These are phyloP conservation scores for Pandemis heparana DNA, from an alignment of 2,888 invertebrate genomes.

Conservation along the genomic window DNA sequence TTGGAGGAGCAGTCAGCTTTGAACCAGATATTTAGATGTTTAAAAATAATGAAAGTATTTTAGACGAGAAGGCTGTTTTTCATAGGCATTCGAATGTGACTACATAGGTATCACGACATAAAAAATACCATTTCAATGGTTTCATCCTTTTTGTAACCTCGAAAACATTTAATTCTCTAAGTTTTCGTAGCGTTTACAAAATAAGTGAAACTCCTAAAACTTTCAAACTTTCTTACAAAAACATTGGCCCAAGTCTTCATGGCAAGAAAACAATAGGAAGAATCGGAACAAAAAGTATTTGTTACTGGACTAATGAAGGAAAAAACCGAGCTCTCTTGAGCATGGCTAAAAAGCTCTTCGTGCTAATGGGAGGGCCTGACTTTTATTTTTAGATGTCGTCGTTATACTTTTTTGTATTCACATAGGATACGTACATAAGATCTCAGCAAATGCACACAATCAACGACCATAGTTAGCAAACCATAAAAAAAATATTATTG, in stretches of 20 bases:
- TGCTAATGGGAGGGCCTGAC: slow-evolving; percentile 20
- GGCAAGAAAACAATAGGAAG: neutral
- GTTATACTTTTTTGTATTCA: neutral
- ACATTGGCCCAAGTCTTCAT: neutral
- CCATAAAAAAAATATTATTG: too few species aligned
- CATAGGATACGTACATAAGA: neutral
- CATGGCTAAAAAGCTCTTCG: slow-evolving; percentile 15
- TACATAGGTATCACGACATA: too few species aligned
- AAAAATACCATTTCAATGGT: neutral
- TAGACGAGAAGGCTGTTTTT: neutral
- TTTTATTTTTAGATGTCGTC: slow-evolving; percentile 18
- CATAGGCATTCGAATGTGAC: neutral
- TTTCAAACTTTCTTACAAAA: neutral
- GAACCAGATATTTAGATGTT: too few species aligned
- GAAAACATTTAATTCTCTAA: neutral
- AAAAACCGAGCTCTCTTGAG: slow-evolving; percentile 12
- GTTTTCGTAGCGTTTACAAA: neutral
- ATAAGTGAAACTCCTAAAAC: neutral
- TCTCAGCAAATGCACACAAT: neutral
- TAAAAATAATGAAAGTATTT: too few species aligned
- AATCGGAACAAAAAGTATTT: slow-evolving; percentile 8
- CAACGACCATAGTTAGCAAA: too few species aligned
- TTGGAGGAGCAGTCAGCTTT: too few species aligned
- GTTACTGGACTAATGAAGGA: slow-evolving; percentile 8
- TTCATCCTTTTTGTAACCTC: neutral